A percentile compares a stretch with the other conserved stretches of the same genome.
Evolutionary conservation across 92 coral and sea anemone genomes (phyloP).

Genomic region (Palythoa grandiflora): DNA sequence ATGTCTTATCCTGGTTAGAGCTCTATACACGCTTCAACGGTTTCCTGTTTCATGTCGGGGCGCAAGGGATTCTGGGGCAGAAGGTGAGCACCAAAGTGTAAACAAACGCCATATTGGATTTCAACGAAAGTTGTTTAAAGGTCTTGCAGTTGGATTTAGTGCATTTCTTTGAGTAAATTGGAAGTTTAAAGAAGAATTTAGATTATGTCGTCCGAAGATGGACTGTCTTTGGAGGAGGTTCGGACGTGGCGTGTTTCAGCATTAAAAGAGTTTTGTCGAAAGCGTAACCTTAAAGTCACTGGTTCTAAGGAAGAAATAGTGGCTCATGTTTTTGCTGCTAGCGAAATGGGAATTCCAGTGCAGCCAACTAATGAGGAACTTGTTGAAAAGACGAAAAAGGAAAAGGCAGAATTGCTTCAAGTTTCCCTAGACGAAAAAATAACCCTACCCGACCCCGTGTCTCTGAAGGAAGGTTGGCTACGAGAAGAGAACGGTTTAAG

Average conservation of each 20-base stretch:
- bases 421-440: not conserved
- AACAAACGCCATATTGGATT: constrained; percentile 1
- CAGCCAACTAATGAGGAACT: not conserved
- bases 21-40: too few relatives aligned
- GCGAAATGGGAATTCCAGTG: constrained; percentile 3
- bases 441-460: constrained; percentile 43
- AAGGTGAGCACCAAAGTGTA: too few relatives aligned
- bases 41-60: too few relatives aligned
- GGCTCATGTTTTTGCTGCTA: constrained; percentile 2
- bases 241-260: not conserved
- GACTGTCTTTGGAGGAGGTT: not conserved
- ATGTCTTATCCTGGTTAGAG: too few relatives aligned
- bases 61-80: too few relatives aligned
- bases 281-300: not conserved
- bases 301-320: constrained; percentile 12
- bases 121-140: not conserved
- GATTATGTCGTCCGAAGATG: constrained; percentile 6
- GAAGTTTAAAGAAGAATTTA: not conserved
- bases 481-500: constrained; percentile 18
- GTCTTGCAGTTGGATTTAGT: not conserved
- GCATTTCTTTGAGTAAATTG: constrained; percentile 1
- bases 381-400: not conserved
- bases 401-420: not conserved
- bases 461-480: constrained; percentile 21
- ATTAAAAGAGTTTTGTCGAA: not conserved